Evolutionary conservation across 2,797 vertebrate genomes (phyloP), one percentile per base, ranked within the genome.

Genomic region (Nyctibius grandis): DNA sequence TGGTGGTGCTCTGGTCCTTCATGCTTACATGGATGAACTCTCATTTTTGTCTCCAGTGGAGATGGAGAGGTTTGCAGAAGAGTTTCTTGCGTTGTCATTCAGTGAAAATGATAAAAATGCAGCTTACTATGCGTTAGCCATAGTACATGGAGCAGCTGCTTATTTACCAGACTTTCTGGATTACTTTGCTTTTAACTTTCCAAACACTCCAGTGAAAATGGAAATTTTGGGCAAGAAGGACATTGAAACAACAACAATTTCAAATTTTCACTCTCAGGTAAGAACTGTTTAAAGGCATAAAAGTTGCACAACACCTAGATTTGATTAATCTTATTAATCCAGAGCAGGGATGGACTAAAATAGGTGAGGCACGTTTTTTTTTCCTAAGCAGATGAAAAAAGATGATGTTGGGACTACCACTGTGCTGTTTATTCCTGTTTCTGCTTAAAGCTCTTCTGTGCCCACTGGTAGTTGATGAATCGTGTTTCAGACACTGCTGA

Each of bases 211-310:
- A 13, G 99, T 99, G 94, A 99, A 99, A 98, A 99, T 99, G 99
- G 99, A 99, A 98, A 99, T 99, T 93, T 97, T 99, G 97, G 99
- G 99, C 96, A 99, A 99, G 98, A 99, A 99, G 96, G 99, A 99
- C 97, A 99, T 99, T 36, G 99, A 99, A 98, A 99, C 99, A 54
- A 99, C 99, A 76, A 99, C 99, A 10, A 99, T 99, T 96, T 98
- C 99, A 93, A 99, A 99, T 97, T 99, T 99, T 98, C 99, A 99
- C 97, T 98, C 99, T 98, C 99, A 99, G 99, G 99, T 99, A 98
- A 97, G 98, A 93, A 11, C 60, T 33, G 14, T 70, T 96, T n/a
- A 82, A 67, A 81, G 44, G 47, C 16, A 7, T 47, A 8, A 6
- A 42, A 38, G 9, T 50, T 70, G 19, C 19, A 34, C 12, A 23